These are phyloP conservation scores for Fabriciana adippe DNA, from an alignment of 2,888 invertebrate species.

Conservation along the genomic window DNA sequence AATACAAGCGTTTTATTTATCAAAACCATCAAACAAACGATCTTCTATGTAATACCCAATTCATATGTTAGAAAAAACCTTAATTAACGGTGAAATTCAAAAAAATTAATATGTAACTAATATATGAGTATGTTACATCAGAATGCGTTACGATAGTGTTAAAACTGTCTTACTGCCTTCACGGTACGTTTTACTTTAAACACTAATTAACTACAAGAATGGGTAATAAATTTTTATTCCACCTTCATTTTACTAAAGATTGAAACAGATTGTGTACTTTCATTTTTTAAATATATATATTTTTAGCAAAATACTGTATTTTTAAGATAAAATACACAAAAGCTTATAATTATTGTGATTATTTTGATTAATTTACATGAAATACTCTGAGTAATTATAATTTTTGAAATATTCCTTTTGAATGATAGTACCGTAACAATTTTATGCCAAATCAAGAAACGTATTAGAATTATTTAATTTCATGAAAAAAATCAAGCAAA, in stretches of 20 bases:
- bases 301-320: neutral
- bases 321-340: too few species aligned
- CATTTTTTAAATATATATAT: neutral
- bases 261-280: neutral
- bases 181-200: constrained; percentile 78
- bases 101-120: constrained; percentile 3
- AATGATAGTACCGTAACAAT: too few species aligned
- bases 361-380: too few species aligned
- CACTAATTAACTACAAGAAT: constrained; percentile 80
- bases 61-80: neutral
- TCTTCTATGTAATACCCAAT: neutral
- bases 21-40: too few species aligned
- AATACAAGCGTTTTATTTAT: too few species aligned
- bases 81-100: constrained; percentile 8
- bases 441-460: too few species aligned
- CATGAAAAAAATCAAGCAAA: neutral
- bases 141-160: constrained; percentile 1
- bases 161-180: constrained; percentile 56
- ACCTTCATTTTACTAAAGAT: constrained; percentile 60
- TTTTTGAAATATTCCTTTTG: too few species aligned
- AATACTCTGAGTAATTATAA: too few species aligned
- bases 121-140: constrained; percentile 6
- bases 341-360: too few species aligned
- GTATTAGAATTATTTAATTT: too few species aligned
- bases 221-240: constrained; percentile 76